Base-by-base conservation (phyloP, 2,113 vertebrate genomes). In the Entelurus aequoreus region DNA sequence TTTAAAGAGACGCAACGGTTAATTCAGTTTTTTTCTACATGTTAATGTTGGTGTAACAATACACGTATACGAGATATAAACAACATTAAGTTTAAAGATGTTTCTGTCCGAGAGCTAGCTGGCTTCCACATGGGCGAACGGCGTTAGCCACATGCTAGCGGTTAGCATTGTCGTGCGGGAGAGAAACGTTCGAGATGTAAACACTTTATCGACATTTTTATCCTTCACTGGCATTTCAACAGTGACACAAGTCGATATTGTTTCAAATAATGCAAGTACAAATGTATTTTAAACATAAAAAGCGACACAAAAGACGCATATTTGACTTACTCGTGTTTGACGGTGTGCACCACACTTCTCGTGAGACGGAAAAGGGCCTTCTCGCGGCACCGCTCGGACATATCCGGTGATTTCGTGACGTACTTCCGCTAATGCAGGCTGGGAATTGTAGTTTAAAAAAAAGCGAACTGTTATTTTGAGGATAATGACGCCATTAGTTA, bases 351-450 rank as follows among this genome's bases (percentile, higher is more conserved):
- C 76, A 75, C 84, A 74, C 84, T 84, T 71, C 80, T 71, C 82
- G 70, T 11, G 68, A 87, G 84, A 86, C 80, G 86, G 88, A 87
- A 92, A 89, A 91, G 90, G 88, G 81, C 88, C 86, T 81, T 49
- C 5, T 6, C 19, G 50, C 6, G 74, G 86, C 72, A 76, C 63
- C 46, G 63, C 72, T 60, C 1, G 1, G 66, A 50, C 59, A 91
- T 87, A 89, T 90, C 85, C 88, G 82, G 70, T 64, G 40, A 48
- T 10, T 4, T 21, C 68, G 44, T 4, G 2, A 15, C 15, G 0
- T n/a, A 5, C 46, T 76, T 89, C 88, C 83, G 69, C 75, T 47
- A 6, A 35, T 7, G 48, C 68, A 60, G 63, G 36, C 4, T 19
- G 49, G 84, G 76, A 80, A 52, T 60, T 80, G 78, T 68, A 79